Evolutionary conservation across 2,113 vertebrate genomes (phyloP).

Genomic region (Seriola aureovittata): DNA sequence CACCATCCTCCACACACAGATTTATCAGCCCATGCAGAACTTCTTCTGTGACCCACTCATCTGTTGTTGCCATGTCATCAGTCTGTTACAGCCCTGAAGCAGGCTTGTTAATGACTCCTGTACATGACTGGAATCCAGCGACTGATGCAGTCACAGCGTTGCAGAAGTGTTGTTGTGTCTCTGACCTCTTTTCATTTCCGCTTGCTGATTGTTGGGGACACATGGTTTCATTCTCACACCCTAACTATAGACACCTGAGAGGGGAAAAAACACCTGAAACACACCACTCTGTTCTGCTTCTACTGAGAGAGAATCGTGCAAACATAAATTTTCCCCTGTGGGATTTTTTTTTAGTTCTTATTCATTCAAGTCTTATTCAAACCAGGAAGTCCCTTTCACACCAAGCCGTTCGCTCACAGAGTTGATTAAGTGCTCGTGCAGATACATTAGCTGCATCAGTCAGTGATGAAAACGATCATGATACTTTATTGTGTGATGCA

Average conservation of each 20-base stretch:
- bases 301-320: constrained; percentile 50
- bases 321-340: constrained; percentile 47
- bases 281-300: constrained; percentile 22
- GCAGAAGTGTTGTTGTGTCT: constrained; percentile 43
- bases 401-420: constrained; percentile 19
- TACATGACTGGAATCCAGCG: not conserved
- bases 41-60: constrained; percentile 28
- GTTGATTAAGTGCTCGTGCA: not conserved
- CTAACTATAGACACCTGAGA: constrained; percentile 63
- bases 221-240: constrained; percentile 68
- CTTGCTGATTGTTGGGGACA: constrained; percentile 41
- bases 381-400: constrained; percentile 72
- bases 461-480: not conserved
- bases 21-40: not conserved
- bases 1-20: constrained; percentile 27
- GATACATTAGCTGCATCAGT: constrained; percentile 12
- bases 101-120: constrained; percentile 21
- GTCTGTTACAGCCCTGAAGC: constrained; percentile 19
- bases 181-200: constrained; percentile 79
- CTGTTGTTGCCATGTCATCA: constrained; percentile 43
- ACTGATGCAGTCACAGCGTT: constrained; percentile 30
- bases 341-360: constrained; percentile 53
- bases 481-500: not conserved
- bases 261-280: constrained; percentile 52
- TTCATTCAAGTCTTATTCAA: constrained; percentile 71